Conservation (phyloP, 2,888 invertebrate species). For the Drosophila quasianomalipes region DNA sequence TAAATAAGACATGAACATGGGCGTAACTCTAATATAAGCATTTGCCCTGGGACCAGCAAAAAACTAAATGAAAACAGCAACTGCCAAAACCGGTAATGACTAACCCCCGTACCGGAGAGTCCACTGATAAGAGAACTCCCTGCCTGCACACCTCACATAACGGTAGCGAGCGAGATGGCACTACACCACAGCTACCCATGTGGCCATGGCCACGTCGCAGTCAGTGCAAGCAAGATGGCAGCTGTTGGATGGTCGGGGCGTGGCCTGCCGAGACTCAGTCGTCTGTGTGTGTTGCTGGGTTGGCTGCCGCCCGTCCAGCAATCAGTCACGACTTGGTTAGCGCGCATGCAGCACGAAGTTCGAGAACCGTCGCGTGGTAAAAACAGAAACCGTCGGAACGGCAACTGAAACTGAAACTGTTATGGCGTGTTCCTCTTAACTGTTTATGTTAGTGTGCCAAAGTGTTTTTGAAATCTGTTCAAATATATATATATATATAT, state of each 20-base stretch:
- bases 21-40: conserved; percentile 75
- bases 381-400: conserved; percentile 57
- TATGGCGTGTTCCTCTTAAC: conserved; percentile 49
- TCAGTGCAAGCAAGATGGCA: conserved; percentile 48
- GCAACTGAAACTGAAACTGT: conserved; percentile 22
- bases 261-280: conserved; percentile 38
- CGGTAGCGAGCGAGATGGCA: conserved; percentile 27
- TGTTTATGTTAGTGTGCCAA: conserved; percentile 34
- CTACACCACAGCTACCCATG: background rate
- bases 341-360: conserved; percentile 78
- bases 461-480: conserved; percentile 15
- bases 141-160: conserved; percentile 4
- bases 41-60: conserved; percentile 52
- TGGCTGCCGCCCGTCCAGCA: conserved; percentile 66
- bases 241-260: conserved; percentile 42
- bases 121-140: conserved; percentile 61
- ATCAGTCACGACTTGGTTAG: conserved; percentile 82
- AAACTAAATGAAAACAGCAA: conserved; percentile 56
- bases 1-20: conserved; percentile 78
- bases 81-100: conserved; percentile 77
- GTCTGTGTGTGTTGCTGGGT: conserved; percentile 42
- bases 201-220: no score
- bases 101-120: conserved; percentile 63
- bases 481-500: conserved; percentile 12
- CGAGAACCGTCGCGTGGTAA: conserved; percentile 57